Base-by-base conservation (phyloP, 2,888 invertebrate species). In the Abscondita cerata region DNA sequence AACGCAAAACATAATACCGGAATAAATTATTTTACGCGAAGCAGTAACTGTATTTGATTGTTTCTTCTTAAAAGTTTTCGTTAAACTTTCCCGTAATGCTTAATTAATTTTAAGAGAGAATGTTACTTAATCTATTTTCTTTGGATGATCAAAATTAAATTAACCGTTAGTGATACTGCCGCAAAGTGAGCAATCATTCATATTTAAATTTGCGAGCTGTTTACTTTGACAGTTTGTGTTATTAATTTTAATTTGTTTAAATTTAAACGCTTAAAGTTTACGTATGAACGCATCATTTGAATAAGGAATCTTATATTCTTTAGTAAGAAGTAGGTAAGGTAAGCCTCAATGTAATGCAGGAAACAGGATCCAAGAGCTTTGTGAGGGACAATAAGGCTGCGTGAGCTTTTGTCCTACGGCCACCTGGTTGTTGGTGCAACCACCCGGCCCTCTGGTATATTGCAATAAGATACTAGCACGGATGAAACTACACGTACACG, bases 291-390 rank as follows among this genome's bases (percentile, higher is more conserved):
- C 57, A 15, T 52, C 47, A 33, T 31, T 50, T 47, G 41, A 61
- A 61, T 44, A 41, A 47, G 36, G 54, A 31, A 53, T 56, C 56
- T 44, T 18, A 51, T 57, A 56, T 62, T 57, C 46, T 52, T 57
- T 48, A 41, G 53, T 55, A 59, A 54, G 54, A 64, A 57, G 52
- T 53, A 65, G 65, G 65, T 65, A 63, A 67, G 65, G 63, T 67
- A 67, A 67, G 65, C 67, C 61, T 65, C 54, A 53, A 52, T 62
- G 67, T 56, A 62, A 66, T 59, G 59, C 67, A 67, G 67, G 67
- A 67, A 67, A 67, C 67, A 63, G 67, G 67, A 66, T 65, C 65
- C 64, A 55, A 62, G 59, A 64, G 63, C 65, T 67, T 67, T 67
- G 67, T 67, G 59, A 54, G 56, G 59, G 62, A 67, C 67, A 67